Percentiles rank a stretch among this genome's conserved stretches.
These are phyloP conservation scores for Drosophila arawakana DNA, from an alignment of 1,140 invertebrate genomes.

Conservation along the genomic window DNA sequence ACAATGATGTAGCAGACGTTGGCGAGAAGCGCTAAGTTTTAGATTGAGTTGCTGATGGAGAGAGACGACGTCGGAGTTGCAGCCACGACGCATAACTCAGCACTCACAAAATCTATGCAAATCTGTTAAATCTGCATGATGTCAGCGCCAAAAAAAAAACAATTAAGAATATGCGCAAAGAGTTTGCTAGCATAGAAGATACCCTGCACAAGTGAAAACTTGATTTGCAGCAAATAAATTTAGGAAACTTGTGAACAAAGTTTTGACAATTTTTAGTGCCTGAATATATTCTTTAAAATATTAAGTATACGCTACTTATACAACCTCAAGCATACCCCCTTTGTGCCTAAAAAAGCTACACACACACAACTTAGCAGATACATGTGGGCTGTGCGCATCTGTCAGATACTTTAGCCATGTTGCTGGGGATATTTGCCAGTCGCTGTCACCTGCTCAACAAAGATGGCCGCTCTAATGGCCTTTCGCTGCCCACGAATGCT, in stretches of 20 bases:
- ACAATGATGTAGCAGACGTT: conserved; percentile 11
- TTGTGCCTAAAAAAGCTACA: background rate
- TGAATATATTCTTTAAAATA: too few species aligned
- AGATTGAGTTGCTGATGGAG: background rate
- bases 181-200: background rate
- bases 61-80: conserved; percentile 6
- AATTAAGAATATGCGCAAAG: background rate
- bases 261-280: too few species aligned
- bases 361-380: background rate
- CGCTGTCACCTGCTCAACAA: conserved; percentile 43
- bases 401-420: conserved; percentile 40
- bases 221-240: too few species aligned
- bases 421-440: conserved; percentile 11
- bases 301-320: background rate
- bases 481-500: conserved; percentile 39
- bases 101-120: conserved; percentile 63
- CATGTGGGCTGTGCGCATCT: conserved; percentile 44
- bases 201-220: background rate
- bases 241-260: too few species aligned
- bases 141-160: conserved; percentile 64
- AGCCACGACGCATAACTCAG: conserved; percentile 20
- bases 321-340: too few species aligned
- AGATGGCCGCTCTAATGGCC: conserved; percentile 53
- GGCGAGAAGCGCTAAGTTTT: background rate
- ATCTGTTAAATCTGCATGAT: conserved; percentile 63